These are phyloP conservation scores for Nephrotoma guestfalica DNA, from an alignment of 2,888 invertebrate species.

Conservation along the genomic window DNA sequence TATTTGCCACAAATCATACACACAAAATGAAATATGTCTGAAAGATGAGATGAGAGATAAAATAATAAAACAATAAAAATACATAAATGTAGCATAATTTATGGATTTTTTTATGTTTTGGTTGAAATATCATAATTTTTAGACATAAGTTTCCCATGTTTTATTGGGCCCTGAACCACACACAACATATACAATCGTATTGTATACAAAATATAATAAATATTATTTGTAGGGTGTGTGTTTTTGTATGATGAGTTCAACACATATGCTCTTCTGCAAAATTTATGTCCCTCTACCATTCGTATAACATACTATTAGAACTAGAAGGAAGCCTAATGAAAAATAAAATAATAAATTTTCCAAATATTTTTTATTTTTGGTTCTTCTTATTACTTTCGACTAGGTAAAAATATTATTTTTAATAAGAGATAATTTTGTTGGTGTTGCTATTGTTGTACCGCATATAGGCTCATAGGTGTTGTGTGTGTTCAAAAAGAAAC, in stretches of 20 bases:
- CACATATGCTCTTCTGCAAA: background rate
- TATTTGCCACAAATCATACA: background rate
- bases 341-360: background rate
- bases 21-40: background rate
- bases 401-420: background rate
- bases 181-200: background rate
- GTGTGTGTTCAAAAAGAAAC: no score
- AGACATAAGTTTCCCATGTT: background rate
- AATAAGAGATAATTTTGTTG: background rate
- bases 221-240: background rate
- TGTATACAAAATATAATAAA: background rate
- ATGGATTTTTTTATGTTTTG: background rate
- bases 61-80: background rate
- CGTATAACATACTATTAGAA: background rate
- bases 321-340: background rate
- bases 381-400: background rate
- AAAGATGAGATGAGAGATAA: background rate
- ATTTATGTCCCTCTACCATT: background rate
- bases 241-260: background rate
- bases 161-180: background rate
- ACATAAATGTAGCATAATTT: background rate
- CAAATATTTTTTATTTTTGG: background rate
- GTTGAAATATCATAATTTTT: background rate
- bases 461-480: no score
- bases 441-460: background rate